Base-by-base conservation (phyloP, 2,113 vertebrate species). In the Ciconia maguari region DNA sequence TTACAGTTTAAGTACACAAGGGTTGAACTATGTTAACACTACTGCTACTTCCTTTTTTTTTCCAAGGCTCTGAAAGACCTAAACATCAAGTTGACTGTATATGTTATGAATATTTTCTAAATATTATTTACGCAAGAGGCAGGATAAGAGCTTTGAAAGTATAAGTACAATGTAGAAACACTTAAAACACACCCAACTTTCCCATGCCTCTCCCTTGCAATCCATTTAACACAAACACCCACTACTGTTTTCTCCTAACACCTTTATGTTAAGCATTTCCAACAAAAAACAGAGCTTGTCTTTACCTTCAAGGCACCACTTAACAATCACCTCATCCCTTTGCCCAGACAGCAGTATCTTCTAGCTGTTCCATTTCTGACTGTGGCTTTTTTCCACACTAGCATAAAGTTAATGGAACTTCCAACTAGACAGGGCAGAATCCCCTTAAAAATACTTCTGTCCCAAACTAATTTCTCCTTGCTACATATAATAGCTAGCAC, bases 71-170 rank as follows among this genome's bases (percentile, higher is more conserved):
- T 96, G 69, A 90, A 88, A 96, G 89, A 85, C 71, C 84, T 90
- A 94, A 97, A 91, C 75, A 95, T 30, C 71, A 87, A 94, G 58
- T 76, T 94, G 78, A 77, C 51, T 86, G 95, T 80, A 66, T 94
- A 93, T 72, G 52, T 88, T 94, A 94, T 60, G 93, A 93, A 95
- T 90, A 97, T 95, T 93, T 94, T 95, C 87, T 93, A 91, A 91
- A 93, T 79, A 93, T 89, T 93, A 94, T 91, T 95, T 95, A 89
- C 70, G 54, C 78, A 66, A 95, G 65, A 87, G 78, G 62, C 54
- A 85, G 66, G 38, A 68, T 62, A 88, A 83, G 49, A 90, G 54
- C 74, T 96, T 86, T 96, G 81, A 88, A 95, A 91, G 54, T 34
- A 0, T 65, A 93, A 94, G 74, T 65, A 80, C 42, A 62, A 27